Evolutionary conservation across 2,888 invertebrate species (phyloP).

Genomic region (Aphodius sticticus): DNA sequence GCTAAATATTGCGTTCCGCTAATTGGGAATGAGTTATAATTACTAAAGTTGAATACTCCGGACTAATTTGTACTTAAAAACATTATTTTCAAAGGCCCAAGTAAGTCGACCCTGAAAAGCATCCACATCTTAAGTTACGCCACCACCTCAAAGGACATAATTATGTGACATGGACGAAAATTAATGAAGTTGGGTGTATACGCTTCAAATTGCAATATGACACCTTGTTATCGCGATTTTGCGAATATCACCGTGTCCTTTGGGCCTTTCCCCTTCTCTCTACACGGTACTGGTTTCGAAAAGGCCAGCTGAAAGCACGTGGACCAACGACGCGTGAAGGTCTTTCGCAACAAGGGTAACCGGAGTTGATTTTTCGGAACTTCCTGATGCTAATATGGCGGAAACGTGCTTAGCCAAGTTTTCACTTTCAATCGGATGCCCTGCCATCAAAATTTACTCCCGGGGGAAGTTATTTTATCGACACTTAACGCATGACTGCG

Average conservation of each 20-base stretch:
- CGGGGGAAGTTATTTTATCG: not conserved
- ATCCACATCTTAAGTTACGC: not conserved
- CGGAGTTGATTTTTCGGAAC: constrained; percentile 20
- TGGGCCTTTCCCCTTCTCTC: constrained; percentile 5
- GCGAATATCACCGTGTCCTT: not conserved
- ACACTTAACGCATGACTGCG: not conserved
- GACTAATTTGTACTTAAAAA: not conserved
- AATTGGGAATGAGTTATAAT: no score
- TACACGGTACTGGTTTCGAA: constrained; percentile 7
- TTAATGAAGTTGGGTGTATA: not conserved
- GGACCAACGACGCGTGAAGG: constrained; percentile 20
- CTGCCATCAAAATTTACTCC: not conserved
- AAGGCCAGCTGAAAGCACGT: constrained; percentile 16
- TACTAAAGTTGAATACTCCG: no score
- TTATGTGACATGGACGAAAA: not conserved
- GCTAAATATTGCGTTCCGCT: no score
- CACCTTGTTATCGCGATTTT: not conserved
- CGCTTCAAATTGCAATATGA: not conserved
- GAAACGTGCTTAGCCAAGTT: constrained; percentile 14
- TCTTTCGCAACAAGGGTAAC: constrained; percentile 14
- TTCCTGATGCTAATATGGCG: constrained; percentile 19
- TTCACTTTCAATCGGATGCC: not conserved
- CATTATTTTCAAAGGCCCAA: not conserved
- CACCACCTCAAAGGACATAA: not conserved
- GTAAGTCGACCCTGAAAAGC: not conserved